Conservation (phyloP, 2,888 invertebrate species). For the Eupeodes latifasciatus region DNA sequence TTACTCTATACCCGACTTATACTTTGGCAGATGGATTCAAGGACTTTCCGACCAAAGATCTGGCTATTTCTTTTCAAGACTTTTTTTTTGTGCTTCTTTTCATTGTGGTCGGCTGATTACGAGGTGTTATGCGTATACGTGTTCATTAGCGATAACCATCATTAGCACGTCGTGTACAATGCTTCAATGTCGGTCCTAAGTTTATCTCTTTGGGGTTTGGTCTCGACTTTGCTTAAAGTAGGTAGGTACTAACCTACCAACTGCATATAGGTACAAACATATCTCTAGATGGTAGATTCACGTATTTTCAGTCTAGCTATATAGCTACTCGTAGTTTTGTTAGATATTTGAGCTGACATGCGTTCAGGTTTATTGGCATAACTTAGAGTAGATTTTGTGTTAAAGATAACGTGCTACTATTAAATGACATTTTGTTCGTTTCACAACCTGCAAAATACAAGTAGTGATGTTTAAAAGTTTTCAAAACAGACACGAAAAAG, state of each 20-base stretch:
- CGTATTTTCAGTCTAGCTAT: constrained; percentile 50
- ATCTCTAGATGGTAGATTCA: constrained; percentile 55
- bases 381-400: constrained; percentile 64
- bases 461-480: not conserved
- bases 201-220: constrained; percentile 72
- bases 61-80: not conserved
- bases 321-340: constrained; percentile 31
- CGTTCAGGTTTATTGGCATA: constrained; percentile 76
- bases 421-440: constrained; percentile 71
- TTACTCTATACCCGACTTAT: not conserved
- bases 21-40: constrained; percentile 57
- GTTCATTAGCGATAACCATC: constrained; percentile 76
- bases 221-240: constrained; percentile 27
- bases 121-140: constrained; percentile 77
- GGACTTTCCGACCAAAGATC: constrained; percentile 36
- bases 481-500: constrained; percentile 31
- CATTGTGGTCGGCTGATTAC: constrained; percentile 69
- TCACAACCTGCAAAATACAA: not conserved
- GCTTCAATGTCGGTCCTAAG: constrained; percentile 73
- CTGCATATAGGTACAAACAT: not conserved
- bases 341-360: constrained; percentile 76
- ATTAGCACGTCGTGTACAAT: constrained; percentile 76
- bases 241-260: not conserved
- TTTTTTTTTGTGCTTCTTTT: constrained; percentile 1
- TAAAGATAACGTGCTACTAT: constrained; percentile 58